Percentiles rank a stretch among this genome's conserved stretches.
Conservation (phyloP, 2,888 invertebrate species). For the Aporophyla nigra region DNA sequence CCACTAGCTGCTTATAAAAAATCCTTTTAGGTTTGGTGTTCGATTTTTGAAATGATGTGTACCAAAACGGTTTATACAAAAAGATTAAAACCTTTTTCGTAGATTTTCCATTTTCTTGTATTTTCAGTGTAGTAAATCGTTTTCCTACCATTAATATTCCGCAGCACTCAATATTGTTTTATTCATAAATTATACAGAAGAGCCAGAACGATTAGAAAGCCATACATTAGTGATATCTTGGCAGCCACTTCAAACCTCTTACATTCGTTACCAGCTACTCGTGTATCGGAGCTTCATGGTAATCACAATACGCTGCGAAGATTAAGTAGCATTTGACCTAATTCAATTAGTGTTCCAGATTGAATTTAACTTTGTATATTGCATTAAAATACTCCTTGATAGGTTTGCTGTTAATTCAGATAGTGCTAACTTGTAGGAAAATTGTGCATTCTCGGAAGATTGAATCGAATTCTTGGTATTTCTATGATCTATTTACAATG, state of each 20-base stretch:
- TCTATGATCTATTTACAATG: not conserved
- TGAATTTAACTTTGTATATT: constrained; percentile 36
- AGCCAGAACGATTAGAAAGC: constrained; percentile 58
- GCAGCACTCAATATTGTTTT: constrained; percentile 19
- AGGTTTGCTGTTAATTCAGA: constrained; percentile 15
- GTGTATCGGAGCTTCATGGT: constrained; percentile 36
- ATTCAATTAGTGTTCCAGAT: constrained; percentile 48
- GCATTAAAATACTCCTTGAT: constrained; percentile 34
- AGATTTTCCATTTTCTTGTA: not conserved
- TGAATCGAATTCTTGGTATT: not conserved
- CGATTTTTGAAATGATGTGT: constrained; percentile 19
- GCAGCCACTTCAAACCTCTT: constrained; percentile 61
- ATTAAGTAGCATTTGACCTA: constrained; percentile 51
- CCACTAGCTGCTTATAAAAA: constrained; percentile 41
- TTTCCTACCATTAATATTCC: constrained; percentile 2
- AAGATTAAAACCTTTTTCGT: constrained; percentile 9
- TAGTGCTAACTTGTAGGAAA: not conserved
- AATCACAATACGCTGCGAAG: constrained; percentile 45
- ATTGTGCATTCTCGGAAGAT: not conserved
- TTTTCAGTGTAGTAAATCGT: constrained; percentile 11
- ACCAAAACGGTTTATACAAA: not conserved
- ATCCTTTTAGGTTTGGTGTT: constrained; percentile 18
- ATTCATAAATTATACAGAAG: constrained; percentile 49
- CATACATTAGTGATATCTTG: constrained; percentile 56
- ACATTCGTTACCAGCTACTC: constrained; percentile 31